Percentiles rank a stretch among this genome's conserved stretches.
Evolutionary conservation across 2,797 vertebrate genomes (phyloP).

Genomic region (Diglossa cyanea): DNA sequence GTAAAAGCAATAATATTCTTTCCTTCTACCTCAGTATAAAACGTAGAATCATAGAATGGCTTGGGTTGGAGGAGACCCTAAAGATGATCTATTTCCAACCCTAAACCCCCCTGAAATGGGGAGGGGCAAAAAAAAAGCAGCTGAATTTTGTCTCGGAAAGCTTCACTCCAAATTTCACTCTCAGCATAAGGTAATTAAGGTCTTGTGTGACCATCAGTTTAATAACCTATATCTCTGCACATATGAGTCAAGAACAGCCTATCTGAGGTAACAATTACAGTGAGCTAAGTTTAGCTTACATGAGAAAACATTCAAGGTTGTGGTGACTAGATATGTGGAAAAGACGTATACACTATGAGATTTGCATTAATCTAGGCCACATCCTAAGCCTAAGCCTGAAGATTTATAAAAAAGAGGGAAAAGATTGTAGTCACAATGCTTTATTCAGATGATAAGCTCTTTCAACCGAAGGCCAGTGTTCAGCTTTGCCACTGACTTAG

Average conservation of each 20-base stretch:
- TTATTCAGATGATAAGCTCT: neutral
- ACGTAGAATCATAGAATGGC: neutral
- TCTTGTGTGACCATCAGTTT: neutral
- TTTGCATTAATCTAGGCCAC: slow-evolving; percentile 4
- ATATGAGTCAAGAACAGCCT: neutral
- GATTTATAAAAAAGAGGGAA: neutral
- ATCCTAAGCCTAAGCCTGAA: neutral
- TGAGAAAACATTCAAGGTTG: neutral
- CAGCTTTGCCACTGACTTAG: neutral
- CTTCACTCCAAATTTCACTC: neutral
- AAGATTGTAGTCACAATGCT: neutral
- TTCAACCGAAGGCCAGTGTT: neutral
- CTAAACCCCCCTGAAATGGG: neutral
- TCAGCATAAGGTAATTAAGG: neutral
- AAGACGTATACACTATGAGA: neutral
- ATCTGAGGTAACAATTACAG: neutral
- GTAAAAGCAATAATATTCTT: neutral
- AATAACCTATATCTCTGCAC: neutral
- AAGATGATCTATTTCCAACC: neutral
- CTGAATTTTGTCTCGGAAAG: neutral
- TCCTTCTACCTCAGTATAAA: neutral
- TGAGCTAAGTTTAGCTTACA: neutral
- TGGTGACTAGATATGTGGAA: neutral
- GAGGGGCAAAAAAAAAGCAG: neutral
- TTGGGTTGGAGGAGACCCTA: neutral